phyloP scores from a whole-genome alignment of 2,888 invertebrate species.

The Synergus gifuensis region DNA sequence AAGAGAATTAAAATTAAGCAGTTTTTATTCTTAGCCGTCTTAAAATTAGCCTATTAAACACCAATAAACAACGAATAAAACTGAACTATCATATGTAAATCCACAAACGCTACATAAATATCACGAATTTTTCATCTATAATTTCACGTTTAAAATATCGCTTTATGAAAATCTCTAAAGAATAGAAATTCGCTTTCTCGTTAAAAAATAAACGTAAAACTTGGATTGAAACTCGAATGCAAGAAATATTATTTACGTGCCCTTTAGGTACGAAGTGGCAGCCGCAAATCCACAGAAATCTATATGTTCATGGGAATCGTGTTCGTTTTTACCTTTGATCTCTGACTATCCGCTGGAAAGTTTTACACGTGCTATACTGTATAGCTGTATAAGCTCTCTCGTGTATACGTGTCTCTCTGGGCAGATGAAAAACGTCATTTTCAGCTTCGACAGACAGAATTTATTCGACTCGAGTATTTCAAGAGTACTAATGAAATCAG shows the following conservation, averaged over 20 bases:
- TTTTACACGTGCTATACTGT: not conserved
- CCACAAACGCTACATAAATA: not conserved
- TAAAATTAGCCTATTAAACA: too few species aligned
- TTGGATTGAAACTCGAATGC: conserved; percentile 14
- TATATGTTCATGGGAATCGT: conserved; percentile 25
- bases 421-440: conserved; percentile 10
- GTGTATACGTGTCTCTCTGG: not conserved
- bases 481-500: conserved; percentile 4
- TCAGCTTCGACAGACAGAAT: conserved; percentile 19
- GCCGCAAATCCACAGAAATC: conserved; percentile 24
- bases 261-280: conserved; percentile 22
- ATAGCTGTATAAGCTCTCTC: conserved; percentile 8
- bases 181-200: not conserved
- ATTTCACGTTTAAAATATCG: not conserved
- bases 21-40: too few species aligned
- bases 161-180: not conserved
- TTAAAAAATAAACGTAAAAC: conserved; percentile 7
- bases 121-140: not conserved
- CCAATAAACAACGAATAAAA: too few species aligned
- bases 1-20: too few species aligned
- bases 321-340: conserved; percentile 36
- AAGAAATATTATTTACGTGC: conserved; percentile 27
- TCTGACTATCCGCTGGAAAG: conserved; percentile 19
- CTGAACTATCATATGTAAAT: too few species aligned
- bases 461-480: conserved; percentile 6